Conservation (phyloP, 92 coral and sea anemone genomes). For the Virgularia gustaviana region DNA sequence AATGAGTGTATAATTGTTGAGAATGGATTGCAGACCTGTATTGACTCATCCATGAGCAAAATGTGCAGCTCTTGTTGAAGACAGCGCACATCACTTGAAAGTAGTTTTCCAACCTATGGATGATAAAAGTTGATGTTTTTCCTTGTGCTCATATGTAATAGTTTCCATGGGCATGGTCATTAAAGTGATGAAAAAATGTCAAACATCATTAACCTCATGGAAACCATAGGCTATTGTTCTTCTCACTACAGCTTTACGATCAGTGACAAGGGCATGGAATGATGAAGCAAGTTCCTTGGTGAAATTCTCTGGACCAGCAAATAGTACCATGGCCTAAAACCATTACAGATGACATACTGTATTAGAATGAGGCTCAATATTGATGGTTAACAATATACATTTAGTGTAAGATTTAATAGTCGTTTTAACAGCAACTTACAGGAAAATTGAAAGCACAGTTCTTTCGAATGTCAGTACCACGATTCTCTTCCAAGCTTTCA, state of each 20-base stretch:
- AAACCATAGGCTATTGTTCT: constrained; percentile 96
- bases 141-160: too few species aligned
- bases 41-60: constrained; percentile 94
- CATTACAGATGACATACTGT: too few species aligned
- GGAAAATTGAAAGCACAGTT: constrained; percentile 98
- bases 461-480: constrained; percentile 88
- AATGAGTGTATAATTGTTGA: too few species aligned
- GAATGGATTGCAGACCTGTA: constrained; percentile 62
- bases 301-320: constrained; percentile 85
- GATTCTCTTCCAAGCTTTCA: constrained; percentile 75
- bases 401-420: background rate
- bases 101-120: constrained; percentile 77
- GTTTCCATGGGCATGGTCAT: too few species aligned
- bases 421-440: too few species aligned
- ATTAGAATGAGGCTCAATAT: background rate
- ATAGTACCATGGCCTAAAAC: constrained; percentile 86
- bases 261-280: constrained; percentile 87
- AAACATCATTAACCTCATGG: constrained; percentile 67
- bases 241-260: constrained; percentile 91
- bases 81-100: constrained; percentile 74
- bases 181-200: background rate
- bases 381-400: background rate
- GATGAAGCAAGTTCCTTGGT: constrained; percentile 74
- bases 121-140: background rate
- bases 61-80: constrained; percentile 88